Evolutionary conservation across 2,888 invertebrate genomes (phyloP), one percentile per base, ranked within the genome.

Genomic region (Schrankia costaestrigalis): DNA sequence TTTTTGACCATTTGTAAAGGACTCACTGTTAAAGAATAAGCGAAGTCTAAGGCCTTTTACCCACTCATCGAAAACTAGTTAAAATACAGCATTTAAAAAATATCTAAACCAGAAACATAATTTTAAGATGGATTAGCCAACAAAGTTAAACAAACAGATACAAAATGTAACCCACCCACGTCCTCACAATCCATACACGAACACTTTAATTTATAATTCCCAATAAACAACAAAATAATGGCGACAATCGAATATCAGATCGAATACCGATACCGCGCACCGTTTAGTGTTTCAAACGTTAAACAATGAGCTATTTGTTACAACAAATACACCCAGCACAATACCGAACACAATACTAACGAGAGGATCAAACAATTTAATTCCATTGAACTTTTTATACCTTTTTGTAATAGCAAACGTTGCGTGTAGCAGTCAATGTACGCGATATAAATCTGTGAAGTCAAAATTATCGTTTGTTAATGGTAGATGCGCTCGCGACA

Each of bases 231-330:
- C 48, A 60, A 55, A 55, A 56, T 56, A 64, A 55, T 53, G 51
- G 50, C 50, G 52, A 54, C 48, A 55, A 55, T 42, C 43, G 44
- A 32, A 41, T 26, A 45, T 30, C 37, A 55, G 56, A 56, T 58
- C 41, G 42, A 38, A 54, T 45, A 33, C 42, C 51, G 57, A 63
- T 65, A 58, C 35, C 35, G 50, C 52, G 43, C 48, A 55, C 56
- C 55, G 54, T 63, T 63, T 68, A 65, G 49, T 59, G 46, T 55
- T 56, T 62, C 55, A 63, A 65, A 67, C 41, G 43, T 50, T 39
- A 42, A 61, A 69, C 71, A 70, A 70, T 66, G 47, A 57, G 45
- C 57, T 61, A 65, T 63, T 63, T 60, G 63, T 60, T 56, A 57
- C 53, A 53, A 53, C 55, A 56, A 60, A 53, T 47, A 41, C 44